phyloP scores from a whole-genome alignment of 2,113 vertebrate species.

The Eudorcas thomsonii region DNA sequence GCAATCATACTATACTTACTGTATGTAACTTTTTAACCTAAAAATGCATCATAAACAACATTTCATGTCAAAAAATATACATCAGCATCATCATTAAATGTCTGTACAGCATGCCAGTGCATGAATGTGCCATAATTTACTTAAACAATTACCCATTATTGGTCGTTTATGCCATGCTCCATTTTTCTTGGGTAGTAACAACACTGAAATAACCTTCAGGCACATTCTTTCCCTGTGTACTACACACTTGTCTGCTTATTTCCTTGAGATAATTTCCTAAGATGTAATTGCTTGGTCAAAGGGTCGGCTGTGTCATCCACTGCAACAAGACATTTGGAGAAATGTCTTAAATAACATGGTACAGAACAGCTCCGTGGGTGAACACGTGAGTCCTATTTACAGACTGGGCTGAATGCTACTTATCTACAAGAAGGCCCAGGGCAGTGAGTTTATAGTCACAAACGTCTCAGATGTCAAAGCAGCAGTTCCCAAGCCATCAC shows the following conservation, averaged over 20 bases:
- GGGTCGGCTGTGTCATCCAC: not conserved
- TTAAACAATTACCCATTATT: not conserved
- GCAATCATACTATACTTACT: not conserved
- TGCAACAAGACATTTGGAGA: not conserved
- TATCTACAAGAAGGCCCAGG: not conserved
- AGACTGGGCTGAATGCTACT: not conserved
- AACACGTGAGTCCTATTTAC: not conserved
- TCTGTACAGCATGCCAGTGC: not conserved
- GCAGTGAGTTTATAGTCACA: not conserved
- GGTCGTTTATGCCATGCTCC: not conserved
- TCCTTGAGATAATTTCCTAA: not conserved
- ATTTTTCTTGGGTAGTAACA: not conserved
- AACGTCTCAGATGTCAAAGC: not conserved
- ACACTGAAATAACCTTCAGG: not conserved
- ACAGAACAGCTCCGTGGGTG: not conserved
- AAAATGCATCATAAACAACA: not conserved
- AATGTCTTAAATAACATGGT: not conserved
- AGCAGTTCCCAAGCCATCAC: not conserved
- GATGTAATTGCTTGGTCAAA: not conserved
- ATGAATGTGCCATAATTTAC: not conserved
- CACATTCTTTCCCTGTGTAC: not conserved
- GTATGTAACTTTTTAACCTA: not conserved
- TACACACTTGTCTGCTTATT: not conserved
- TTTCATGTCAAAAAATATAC: not conserved
- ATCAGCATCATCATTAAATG: not conserved